Conservation (phyloP, 2,797 vertebrate species). For the Eptatretus atami region DNA sequence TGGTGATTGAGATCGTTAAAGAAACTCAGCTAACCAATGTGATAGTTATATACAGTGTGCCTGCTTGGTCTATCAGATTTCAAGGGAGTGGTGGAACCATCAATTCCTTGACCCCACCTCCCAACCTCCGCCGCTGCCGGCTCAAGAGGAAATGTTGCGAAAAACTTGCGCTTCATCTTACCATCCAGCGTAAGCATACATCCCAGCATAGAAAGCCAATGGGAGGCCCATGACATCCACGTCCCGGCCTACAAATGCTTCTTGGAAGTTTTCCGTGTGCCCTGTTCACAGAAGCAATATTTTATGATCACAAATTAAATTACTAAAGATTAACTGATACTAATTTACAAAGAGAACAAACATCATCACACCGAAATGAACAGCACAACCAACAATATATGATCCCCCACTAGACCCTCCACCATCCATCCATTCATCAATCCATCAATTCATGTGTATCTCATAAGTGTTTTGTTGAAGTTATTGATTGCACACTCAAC, state of each 20-base stretch:
- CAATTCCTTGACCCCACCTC: too few species aligned
- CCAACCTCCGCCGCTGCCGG: too few species aligned
- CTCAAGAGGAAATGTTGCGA: too few species aligned
- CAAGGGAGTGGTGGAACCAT: too few species aligned
- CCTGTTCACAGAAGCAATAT: not conserved
- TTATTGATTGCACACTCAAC: not conserved
- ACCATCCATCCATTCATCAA: not conserved
- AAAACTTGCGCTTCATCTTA: slow-evolving; percentile 11
- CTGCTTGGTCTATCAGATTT: too few species aligned
- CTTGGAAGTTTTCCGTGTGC: not conserved
- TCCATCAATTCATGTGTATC: not conserved
- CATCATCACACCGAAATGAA: not conserved
- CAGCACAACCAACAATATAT: slow-evolving; percentile 3
- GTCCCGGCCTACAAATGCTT: not conserved
- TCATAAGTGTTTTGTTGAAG: not conserved
- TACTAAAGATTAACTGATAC: slow-evolving; percentile 10
- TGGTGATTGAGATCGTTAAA: too few species aligned
- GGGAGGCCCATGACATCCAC: slow-evolving; percentile 23
- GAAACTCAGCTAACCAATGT: too few species aligned
- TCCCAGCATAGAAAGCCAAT: slow-evolving; percentile 50
- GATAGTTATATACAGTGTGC: too few species aligned
- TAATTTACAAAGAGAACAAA: not conserved
- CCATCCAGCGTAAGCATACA: slow-evolving; percentile 59
- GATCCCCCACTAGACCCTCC: not conserved
- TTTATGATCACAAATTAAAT: slow-evolving; percentile 11